Conservation (phyloP, 2,888 invertebrate species). For the Apamea sordens region DNA sequence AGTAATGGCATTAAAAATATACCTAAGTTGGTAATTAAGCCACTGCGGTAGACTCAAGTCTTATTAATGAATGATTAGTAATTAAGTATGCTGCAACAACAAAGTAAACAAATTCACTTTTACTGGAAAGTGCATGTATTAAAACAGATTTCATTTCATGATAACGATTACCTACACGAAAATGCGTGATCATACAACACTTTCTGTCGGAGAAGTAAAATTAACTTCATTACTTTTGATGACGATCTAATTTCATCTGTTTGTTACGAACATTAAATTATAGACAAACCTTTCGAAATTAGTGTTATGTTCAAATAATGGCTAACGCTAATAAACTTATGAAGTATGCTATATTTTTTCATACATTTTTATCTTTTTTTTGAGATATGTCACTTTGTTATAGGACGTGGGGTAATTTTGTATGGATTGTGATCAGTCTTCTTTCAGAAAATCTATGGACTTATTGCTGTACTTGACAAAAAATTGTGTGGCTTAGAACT, state of each 20-base stretch:
- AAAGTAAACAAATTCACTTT: constrained; percentile 24
- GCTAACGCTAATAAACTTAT: too few species aligned
- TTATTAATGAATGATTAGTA: not conserved
- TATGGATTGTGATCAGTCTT: too few species aligned
- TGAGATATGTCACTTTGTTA: too few species aligned
- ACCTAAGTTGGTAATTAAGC: not conserved
- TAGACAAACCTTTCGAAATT: not conserved
- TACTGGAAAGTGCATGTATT: constrained; percentile 31
- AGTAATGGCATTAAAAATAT: not conserved
- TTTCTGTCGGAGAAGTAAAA: constrained; percentile 34
- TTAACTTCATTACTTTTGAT: constrained; percentile 31
- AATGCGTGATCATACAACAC: constrained; percentile 39
- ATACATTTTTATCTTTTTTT: too few species aligned
- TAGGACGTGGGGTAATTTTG: too few species aligned
- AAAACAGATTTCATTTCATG: constrained; percentile 45
- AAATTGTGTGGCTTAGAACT: too few species aligned
- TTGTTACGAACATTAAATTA: not conserved
- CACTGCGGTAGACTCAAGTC: too few species aligned
- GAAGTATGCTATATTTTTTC: too few species aligned
- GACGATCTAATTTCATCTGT: constrained; percentile 28
- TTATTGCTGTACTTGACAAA: too few species aligned
- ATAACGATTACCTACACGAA: constrained; percentile 43
- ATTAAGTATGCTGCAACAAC: not conserved
- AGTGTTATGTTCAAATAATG: not conserved
- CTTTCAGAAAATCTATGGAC: too few species aligned